Conservation (phyloP, 2,888 invertebrate species). For the Nymphalis c-album region DNA sequence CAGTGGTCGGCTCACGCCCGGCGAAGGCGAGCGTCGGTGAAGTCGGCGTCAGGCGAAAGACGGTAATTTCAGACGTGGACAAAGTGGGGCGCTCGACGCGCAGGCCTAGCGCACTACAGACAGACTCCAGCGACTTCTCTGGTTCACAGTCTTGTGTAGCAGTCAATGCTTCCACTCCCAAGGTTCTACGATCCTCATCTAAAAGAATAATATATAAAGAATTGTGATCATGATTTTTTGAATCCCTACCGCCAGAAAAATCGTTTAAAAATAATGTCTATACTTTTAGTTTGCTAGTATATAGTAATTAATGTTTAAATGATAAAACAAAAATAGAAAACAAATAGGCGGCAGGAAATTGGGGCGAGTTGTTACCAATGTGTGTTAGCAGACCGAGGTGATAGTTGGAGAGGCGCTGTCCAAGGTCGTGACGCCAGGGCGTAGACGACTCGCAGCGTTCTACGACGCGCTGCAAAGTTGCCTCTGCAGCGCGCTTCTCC, state of each 20-base stretch:
- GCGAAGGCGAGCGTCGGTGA: conserved; percentile 51
- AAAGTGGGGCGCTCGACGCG: conserved; percentile 30
- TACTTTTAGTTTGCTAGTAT: too few relatives aligned
- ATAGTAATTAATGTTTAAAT: too few relatives aligned
- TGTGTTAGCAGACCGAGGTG: conserved; percentile 55
- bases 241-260: neutral
- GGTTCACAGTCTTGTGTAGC: neutral
- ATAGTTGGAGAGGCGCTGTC: conserved; percentile 59
- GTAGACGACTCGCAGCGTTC: conserved; percentile 39
- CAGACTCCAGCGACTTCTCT: conserved; percentile 40
- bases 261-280: too few relatives aligned
- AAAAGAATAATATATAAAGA: conserved; percentile 11
- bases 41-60: conserved; percentile 47
- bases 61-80: conserved; percentile 33
- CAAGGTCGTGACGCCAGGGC: conserved; percentile 56
- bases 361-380: conserved; percentile 45
- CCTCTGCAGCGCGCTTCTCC: conserved; percentile 14
- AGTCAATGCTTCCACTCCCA: conserved; percentile 36
- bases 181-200: conserved; percentile 39
- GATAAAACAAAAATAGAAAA: neutral
- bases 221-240: too few relatives aligned
- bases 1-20: conserved; percentile 38
- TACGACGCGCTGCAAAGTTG: conserved; percentile 39
- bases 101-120: conserved; percentile 46
- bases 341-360: neutral